A percentile compares a stretch with the other conserved stretches of the same genome.
phyloP scores from a whole-genome alignment of 2,888 invertebrate genomes.

The Leuctra nigra region DNA sequence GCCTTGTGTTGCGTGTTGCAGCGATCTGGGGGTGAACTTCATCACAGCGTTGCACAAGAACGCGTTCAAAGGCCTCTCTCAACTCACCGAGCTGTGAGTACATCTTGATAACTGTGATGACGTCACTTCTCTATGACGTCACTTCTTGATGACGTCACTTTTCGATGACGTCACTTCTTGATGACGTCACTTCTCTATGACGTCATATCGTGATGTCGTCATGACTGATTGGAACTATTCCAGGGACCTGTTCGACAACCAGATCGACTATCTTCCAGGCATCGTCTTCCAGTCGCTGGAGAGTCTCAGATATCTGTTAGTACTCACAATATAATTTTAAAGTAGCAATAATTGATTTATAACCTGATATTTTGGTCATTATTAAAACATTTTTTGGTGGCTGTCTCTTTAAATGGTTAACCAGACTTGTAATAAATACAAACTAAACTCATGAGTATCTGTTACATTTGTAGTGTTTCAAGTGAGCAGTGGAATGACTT shows the following conservation, averaged over 20 bases:
- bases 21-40: constrained; percentile 65
- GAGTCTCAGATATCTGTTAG: constrained; percentile 59
- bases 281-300: constrained; percentile 56
- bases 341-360: neutral
- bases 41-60: constrained; percentile 61
- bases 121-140: neutral
- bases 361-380: neutral
- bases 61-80: constrained; percentile 57
- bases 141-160: neutral
- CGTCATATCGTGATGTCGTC: neutral
- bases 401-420: too few species aligned
- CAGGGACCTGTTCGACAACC: constrained; percentile 65
- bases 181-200: neutral
- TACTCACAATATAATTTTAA: constrained; percentile 29
- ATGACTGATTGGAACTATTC: constrained; percentile 6
- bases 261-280: constrained; percentile 57
- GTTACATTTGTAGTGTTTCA: neutral
- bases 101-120: neutral
- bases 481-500: constrained; percentile 13
- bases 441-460: too few species aligned
- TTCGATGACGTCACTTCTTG: neutral
- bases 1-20: constrained; percentile 39
- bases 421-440: too few species aligned
- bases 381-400: constrained; percentile 1
- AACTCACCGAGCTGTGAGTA: constrained; percentile 48